Evolutionary conservation across 2,113 vertebrate species (phyloP), one percentile per base, ranked within the genome.

Genomic region (Poeciliopsis retropinna): DNA sequence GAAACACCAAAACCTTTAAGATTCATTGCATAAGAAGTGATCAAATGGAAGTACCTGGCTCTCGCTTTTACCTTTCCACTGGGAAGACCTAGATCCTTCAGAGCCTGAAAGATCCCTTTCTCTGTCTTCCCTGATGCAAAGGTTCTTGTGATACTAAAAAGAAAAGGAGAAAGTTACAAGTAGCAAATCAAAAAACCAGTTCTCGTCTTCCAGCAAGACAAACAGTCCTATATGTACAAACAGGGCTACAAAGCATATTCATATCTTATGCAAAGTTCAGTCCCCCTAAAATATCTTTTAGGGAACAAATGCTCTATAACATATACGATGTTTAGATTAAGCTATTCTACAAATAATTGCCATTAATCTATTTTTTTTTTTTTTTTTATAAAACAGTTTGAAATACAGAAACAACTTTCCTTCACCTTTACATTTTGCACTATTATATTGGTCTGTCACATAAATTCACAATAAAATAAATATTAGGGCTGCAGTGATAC

Each of bases 101-200:
- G 93, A 7, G 96, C 98, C 93, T 99, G 98, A 88, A 99, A 99
- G 88, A 99, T 99, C 79, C 98, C 98, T 87, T 99, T 99, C 94
- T 99, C 98, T 9, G 98, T 99, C 95, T 99, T 99, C 70, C 98
- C 98, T 7, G 98, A 99, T 9, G 98, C 98, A 93, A 99, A 99
- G 1, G 98, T 99, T 90, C 98, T 95, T 64, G 98, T 99, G 85
- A 99, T 98, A 87, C 98, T 99, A 81, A 27, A 80, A 70, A 65
- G 60, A 12, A 73, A 12, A 44, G 3, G 4, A 44, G 4, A 30
- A 10, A 5, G 3, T n/a, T 10, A 57, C 3, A 57, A 64, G 30
- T 61, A 27, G 60, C 3, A 22, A 4, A 73, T 31, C 37, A 13
- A 13, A 57, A 57, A 47, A 47, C 5, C 17, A 19, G 44, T 47